phyloP scores from a whole-genome alignment of 2,888 invertebrate species.

The Nomada fabriciana region DNA sequence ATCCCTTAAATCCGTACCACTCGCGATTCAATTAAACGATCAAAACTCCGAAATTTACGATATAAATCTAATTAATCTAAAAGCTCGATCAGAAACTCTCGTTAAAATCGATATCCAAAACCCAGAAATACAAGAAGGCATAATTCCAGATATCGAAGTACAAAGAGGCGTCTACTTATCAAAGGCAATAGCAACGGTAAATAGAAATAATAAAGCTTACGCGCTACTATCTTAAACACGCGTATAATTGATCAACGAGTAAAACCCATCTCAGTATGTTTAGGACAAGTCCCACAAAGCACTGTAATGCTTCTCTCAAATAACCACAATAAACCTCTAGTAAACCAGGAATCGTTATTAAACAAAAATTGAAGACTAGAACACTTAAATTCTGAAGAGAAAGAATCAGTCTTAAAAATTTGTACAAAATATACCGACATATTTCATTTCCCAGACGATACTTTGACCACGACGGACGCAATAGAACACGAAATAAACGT shows the following conservation, averaged over 20 bases:
- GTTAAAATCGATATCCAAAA: too few relatives aligned
- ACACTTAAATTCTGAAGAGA: too few relatives aligned
- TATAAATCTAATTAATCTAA: too few relatives aligned
- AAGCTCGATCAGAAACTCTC: too few relatives aligned
- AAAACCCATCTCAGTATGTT: conserved; percentile 1
- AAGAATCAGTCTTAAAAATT: background rate
- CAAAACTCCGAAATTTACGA: too few relatives aligned
- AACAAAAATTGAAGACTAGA: conserved; percentile 11
- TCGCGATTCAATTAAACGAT: too few relatives aligned
- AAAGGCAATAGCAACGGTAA: background rate
- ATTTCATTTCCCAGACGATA: conserved; percentile 9
- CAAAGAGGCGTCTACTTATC: too few relatives aligned
- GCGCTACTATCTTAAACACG: conserved; percentile 9
- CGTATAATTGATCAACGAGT: conserved; percentile 6
- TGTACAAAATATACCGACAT: conserved; percentile 11
- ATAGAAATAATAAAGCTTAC: background rate
- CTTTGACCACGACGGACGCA: background rate
- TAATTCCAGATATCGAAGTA: too few relatives aligned
- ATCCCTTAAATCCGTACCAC: too few relatives aligned
- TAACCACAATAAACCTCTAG: background rate
- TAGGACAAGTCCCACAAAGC: conserved; percentile 6
- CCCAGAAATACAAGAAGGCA: too few relatives aligned
- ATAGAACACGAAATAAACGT: conserved; percentile 21
- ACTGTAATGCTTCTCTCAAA: background rate
- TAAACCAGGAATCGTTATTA: background rate